Base-by-base conservation (phyloP, 2,797 vertebrate species). In the Acrossocheilus wenchowensis region DNA sequence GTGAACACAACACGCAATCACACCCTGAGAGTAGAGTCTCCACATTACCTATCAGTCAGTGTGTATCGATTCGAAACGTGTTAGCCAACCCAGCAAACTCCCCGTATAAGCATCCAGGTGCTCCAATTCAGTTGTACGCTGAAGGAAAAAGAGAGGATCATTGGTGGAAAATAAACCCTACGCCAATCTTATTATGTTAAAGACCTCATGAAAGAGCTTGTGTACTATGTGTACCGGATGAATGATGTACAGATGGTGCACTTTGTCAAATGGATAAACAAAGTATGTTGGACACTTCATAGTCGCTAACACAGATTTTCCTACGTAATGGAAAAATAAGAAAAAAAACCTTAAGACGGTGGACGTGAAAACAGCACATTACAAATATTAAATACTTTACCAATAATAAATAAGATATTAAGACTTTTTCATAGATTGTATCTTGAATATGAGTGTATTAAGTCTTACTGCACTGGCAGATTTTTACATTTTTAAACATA, bases 1-100 rank as follows among this genome's bases (percentile, higher is more conserved):
- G 82, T 34, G 79, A 86, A 41, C 64, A 83, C 62, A 19, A 88
- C 82, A 84, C 36, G 10, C 83, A 88, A 84, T 62, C 68, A 89
- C 69, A 48, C 41, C 79, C 39, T 54, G 34, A 74, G 64, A 84
- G 36, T 39, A 77, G 69, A 84, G 87, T 85, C 75, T 71, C 84
- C 77, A 79, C 75, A 60, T 85, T 71, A 80, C 50, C 84, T 41
- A 48, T 81, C 79, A 45, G 74, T 66, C 81, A 81, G 87, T 66
- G 71, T 72, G 82, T 71, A 69, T 85, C 80, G 82, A 84, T 88
- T 86, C 21, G 10, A 83, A 81, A 45, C 39, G 26, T 52, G 72
- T 77, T 50, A 75, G 77, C 36, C 26, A 54, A 30, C 26, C 50
- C 14, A 54, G 36, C 26, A 72, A 72, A 75, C 82, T 81, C 72